Percentiles rank a stretch among this genome's conserved stretches.
phyloP scores from a whole-genome alignment of 2,113 vertebrate species.

The Rhea americana region DNA sequence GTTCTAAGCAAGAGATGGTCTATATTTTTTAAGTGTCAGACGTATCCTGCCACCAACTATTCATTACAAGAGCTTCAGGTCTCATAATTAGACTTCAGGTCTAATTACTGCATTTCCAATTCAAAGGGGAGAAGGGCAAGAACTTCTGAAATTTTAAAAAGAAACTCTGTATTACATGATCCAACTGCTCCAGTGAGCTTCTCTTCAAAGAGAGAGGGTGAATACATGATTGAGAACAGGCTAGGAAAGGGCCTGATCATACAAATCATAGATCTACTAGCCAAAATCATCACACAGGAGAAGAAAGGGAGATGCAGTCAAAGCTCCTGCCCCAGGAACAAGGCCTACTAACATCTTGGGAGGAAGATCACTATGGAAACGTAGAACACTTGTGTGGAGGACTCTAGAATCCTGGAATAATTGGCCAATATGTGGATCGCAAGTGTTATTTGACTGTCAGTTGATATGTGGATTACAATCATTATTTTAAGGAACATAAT shows the following conservation, averaged over 20 bases:
- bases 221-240: not conserved
- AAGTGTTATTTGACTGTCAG: not conserved
- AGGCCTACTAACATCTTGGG: not conserved
- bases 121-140: not conserved
- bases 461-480: not conserved
- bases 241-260: not conserved
- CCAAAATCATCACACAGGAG: not conserved
- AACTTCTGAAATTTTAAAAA: not conserved
- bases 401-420: not conserved
- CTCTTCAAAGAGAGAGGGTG: not conserved
- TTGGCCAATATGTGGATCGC: not conserved
- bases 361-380: not conserved
- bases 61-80: not conserved
- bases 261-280: not conserved
- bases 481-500: not conserved
- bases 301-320: not conserved
- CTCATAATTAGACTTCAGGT: not conserved
- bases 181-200: not conserved
- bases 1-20: not conserved
- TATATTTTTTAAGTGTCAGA: not conserved
- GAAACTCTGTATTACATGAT: not conserved
- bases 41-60: not conserved
- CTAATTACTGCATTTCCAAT: not conserved
- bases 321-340: not conserved
- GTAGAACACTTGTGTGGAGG: not conserved